Evolutionary conservation across 2,113 vertebrate genomes (phyloP), one percentile per base, ranked within the genome.

Genomic region (Ailuropoda melanoleuca): DNA sequence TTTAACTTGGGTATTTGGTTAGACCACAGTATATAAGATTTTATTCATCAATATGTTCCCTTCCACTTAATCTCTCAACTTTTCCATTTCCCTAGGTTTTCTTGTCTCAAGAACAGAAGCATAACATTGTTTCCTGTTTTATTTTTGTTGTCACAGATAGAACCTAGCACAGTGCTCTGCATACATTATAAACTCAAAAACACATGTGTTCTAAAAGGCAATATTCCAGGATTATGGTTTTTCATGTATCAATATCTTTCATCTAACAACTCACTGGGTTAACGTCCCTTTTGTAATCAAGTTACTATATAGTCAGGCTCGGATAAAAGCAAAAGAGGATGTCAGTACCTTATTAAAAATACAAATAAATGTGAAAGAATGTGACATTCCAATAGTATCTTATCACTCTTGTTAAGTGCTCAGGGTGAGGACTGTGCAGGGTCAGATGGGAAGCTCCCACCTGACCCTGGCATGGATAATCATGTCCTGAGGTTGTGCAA

Each of bases 381-480:
- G 17, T 87, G 93, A 74, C 66, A 94, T 89, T 96, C 37, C 77
- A 78, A 56, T 34, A 72, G 70, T n/a, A 39, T 95, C 87, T 92
- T 86, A 93, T 83, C 77, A 85, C 19, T 96, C 97, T 83, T 95
- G 74, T 43, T 96, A 90, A 97, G 53, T 96, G 95, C 95, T 86
- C n/a, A 46, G 88, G 66, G 94, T 80, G 17, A 96, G 86, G 93
- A 56, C 91, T 68, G 60, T 10, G 11, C 8, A 55, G 90, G 97
- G 97, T 97, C 97, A 97, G 93, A 60, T 64, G 95, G 83, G 80
- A 97, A 81, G 87, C 46, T 93, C 87, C 75, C 7, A 58, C 70
- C 89, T 92, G 95, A 97, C 97, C 96, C 90, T 92, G 85, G 95
- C 11, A 23, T 89, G 90, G 95, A 93, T 98, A 98, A 98, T 98